Evolutionary conservation across 2,888 invertebrate genomes (phyloP).

Genomic region (Hydroisotoma schaefferi): DNA sequence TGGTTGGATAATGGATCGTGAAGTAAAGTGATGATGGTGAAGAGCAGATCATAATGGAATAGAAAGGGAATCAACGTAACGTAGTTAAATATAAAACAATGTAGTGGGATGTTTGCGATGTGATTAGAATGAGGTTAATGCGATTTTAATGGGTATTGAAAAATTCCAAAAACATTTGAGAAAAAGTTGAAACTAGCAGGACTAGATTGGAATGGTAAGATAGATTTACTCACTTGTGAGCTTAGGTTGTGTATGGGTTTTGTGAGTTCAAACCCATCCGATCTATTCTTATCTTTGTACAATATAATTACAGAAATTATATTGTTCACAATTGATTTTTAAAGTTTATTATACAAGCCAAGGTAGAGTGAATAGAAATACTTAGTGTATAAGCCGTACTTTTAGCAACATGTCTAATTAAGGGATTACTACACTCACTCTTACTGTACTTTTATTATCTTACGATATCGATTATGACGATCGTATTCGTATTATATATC

Average conservation of each 20-base stretch:
- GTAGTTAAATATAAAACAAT: slow-evolving; percentile 48
- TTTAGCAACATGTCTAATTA: too few relatives aligned
- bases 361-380: too few relatives aligned
- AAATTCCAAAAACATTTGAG: slow-evolving; percentile 45
- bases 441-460: too few relatives aligned
- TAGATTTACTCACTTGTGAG: slow-evolving; percentile 12
- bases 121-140: slow-evolving; percentile 49
- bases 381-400: too few relatives aligned
- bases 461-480: too few relatives aligned
- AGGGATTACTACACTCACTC: too few relatives aligned
- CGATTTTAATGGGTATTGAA: slow-evolving; percentile 49
- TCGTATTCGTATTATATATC: too few relatives aligned
- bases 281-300: too few relatives aligned
- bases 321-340: too few relatives aligned
- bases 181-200: slow-evolving; percentile 10
- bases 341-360: too few relatives aligned
- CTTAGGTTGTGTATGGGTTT: neutral
- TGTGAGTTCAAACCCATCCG: too few relatives aligned
- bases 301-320: too few relatives aligned
- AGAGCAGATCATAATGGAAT: slow-evolving; percentile 11
- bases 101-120: slow-evolving; percentile 37
- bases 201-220: slow-evolving; percentile 11
- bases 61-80: slow-evolving; percentile 12
- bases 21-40: neutral
- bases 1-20: neutral